These are phyloP conservation scores for Seriola quinqueradiata DNA, from an alignment of 2,113 vertebrate genomes.

Conservation along the genomic window DNA sequence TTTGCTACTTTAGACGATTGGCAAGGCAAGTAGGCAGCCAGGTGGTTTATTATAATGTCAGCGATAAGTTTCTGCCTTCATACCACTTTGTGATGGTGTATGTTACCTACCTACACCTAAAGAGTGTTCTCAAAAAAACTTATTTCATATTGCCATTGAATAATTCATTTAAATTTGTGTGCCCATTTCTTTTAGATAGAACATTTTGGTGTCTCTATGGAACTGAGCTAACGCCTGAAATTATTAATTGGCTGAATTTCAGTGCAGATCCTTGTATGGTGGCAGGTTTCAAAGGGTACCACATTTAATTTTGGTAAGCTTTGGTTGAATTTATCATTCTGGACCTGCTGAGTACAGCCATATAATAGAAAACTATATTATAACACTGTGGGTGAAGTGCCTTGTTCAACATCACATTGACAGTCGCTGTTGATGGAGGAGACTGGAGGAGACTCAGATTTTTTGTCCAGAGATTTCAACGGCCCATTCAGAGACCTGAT, in stretches of 20 bases:
- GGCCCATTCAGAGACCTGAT: neutral
- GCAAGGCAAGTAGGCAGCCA: slow-evolving; percentile 16
- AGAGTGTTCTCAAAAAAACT: slow-evolving; percentile 1
- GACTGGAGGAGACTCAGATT: too few relatives aligned
- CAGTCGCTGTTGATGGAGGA: neutral
- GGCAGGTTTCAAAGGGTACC: neutral
- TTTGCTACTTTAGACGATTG: slow-evolving; percentile 54
- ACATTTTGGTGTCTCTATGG: neutral
- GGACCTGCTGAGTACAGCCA: neutral
- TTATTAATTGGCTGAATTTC: neutral
- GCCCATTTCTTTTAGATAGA: neutral
- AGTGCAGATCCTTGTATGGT: neutral
- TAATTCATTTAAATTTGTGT: neutral
- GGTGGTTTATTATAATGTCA: neutral
- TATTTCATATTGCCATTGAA: neutral
- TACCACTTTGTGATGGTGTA: slow-evolving; percentile 1
- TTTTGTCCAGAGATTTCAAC: neutral
- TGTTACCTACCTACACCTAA: slow-evolving; percentile 4
- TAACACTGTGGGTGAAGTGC: neutral
- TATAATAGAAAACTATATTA: neutral
- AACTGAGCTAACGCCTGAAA: slow-evolving; percentile 7
- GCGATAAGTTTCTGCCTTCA: slow-evolving; percentile 12
- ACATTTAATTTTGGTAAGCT: neutral
- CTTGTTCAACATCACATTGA: slow-evolving; percentile 12
- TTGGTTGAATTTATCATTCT: slow-evolving; percentile 1